A percentile compares a stretch with the other conserved stretches of the same genome.
Conservation (phyloP, 2,888 invertebrate genomes). For the Aphodius sticticus region DNA sequence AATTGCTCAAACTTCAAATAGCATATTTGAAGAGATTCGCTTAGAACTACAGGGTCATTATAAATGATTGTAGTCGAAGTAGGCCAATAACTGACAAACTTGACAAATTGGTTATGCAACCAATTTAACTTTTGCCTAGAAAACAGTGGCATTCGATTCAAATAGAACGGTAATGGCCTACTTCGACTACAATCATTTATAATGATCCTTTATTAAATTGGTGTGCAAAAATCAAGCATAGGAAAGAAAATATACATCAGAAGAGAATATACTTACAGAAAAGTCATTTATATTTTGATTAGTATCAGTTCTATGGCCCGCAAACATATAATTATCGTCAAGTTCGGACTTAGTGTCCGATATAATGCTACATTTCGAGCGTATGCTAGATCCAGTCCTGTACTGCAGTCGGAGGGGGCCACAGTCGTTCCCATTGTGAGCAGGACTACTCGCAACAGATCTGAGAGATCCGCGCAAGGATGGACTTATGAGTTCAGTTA, state of each 20-base stretch:
- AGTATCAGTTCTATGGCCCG: slow-evolving; percentile 46
- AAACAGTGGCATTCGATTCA: neutral
- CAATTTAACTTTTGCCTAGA: neutral
- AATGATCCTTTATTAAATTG: neutral
- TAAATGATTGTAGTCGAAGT: no score
- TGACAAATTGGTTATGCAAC: neutral
- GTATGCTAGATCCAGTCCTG: slow-evolving; percentile 48
- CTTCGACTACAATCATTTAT: no score
- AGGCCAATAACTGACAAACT: no score
- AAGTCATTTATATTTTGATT: slow-evolving; percentile 48
- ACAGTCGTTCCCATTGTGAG: slow-evolving; percentile 46
- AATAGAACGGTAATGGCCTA: no score
- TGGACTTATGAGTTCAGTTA: slow-evolving; percentile 49
- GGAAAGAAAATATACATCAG: neutral
- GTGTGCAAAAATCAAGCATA: neutral
- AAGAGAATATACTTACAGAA: slow-evolving; percentile 46
- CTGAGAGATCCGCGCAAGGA: slow-evolving; percentile 47
- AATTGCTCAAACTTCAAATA: neutral
- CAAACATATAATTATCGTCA: slow-evolving; percentile 48
- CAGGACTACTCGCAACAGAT: slow-evolving; percentile 47
- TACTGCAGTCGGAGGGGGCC: slow-evolving; percentile 51
- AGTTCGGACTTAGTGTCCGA: slow-evolving; percentile 44
- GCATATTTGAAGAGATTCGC: neutral
- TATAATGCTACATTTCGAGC: slow-evolving; percentile 61
- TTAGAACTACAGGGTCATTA: no score